A percentile compares a stretch with the other conserved stretches of the same genome.
These are phyloP conservation scores for Propithecus coquereli DNA, from an alignment of 2,113 vertebrate species.

Conservation along the genomic window DNA sequence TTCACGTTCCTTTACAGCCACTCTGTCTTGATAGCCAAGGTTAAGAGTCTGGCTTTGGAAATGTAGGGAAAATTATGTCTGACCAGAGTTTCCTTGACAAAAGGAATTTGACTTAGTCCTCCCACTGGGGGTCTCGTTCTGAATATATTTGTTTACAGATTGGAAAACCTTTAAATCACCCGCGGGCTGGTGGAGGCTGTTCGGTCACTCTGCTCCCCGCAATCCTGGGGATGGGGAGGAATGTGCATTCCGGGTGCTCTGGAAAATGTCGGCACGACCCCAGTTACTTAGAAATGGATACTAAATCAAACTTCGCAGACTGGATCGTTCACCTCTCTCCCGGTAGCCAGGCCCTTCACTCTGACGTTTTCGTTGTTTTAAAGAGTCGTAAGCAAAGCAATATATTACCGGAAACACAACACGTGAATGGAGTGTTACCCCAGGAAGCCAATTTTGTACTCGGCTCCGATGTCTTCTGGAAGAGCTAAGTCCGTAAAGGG, in stretches of 20 bases:
- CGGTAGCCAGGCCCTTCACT: not conserved
- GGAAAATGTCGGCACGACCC: not conserved
- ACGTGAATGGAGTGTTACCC: not conserved
- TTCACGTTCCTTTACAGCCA: not conserved
- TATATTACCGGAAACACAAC: not conserved
- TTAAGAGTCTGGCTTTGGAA: conserved; percentile 27
- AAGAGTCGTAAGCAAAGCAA: not conserved
- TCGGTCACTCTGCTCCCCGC: not conserved
- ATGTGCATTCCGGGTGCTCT: not conserved
- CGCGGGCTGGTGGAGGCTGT: not conserved
- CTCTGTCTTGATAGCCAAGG: not conserved
- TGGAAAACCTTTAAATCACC: conserved; percentile 16
- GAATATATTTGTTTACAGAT: conserved; percentile 43
- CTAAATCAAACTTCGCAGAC: not conserved
- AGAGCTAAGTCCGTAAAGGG: not conserved
- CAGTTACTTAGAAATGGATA: not conserved
- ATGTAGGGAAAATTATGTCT: conserved; percentile 29
- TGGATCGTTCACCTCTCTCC: not conserved
- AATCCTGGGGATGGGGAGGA: not conserved
- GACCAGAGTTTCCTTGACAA: conserved; percentile 28
- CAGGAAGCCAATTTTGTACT: not conserved
- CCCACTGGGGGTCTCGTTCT: not conserved
- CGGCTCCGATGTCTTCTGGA: not conserved
- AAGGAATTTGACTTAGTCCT: conserved; percentile 45
- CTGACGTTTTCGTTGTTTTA: conserved; percentile 21